phyloP scores from a whole-genome alignment of 2,888 invertebrate species.

The Acrobeloides nanus region DNA sequence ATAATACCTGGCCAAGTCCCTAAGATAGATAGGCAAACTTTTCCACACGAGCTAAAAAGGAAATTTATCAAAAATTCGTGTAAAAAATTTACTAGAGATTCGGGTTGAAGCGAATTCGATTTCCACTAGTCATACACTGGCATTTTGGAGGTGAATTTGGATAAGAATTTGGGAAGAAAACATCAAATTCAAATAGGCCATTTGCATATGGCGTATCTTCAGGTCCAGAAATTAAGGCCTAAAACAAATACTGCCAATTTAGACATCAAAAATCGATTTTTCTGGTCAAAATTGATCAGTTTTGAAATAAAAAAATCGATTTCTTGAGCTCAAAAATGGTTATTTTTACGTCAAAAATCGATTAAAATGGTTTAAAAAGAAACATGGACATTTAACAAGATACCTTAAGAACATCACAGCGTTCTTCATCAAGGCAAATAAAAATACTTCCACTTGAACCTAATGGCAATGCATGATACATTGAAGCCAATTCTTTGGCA shows the following conservation, averaged over 20 bases:
- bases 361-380: no score
- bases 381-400: no score
- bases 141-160: constrained; percentile 63
- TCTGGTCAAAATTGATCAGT: no score
- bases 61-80: no score
- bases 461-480: no score
- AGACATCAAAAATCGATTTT: no score
- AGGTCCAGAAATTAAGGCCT: constrained; percentile 52
- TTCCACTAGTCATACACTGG: constrained; percentile 62
- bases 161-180: constrained; percentile 56
- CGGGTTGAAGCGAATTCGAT: constrained; percentile 62
- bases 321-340: no score
- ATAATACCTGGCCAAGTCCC: constrained; percentile 54
- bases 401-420: constrained; percentile 50
- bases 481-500: constrained; percentile 50
- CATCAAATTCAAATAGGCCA: constrained; percentile 57
- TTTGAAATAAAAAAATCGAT: no score
- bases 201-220: constrained; percentile 64
- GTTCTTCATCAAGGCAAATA: constrained; percentile 51
- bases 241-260: no score
- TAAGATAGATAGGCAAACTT: constrained; percentile 45
- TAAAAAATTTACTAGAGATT: constrained; percentile 62
- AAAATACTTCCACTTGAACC: constrained; percentile 49
- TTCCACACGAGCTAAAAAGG: no score
- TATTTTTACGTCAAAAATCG: no score